Evolutionary conservation across 64 coral and sea anemone species (phyloP), one percentile per base, ranked within the genome.

Genomic region (Hydrozoanthus tunicans): DNA sequence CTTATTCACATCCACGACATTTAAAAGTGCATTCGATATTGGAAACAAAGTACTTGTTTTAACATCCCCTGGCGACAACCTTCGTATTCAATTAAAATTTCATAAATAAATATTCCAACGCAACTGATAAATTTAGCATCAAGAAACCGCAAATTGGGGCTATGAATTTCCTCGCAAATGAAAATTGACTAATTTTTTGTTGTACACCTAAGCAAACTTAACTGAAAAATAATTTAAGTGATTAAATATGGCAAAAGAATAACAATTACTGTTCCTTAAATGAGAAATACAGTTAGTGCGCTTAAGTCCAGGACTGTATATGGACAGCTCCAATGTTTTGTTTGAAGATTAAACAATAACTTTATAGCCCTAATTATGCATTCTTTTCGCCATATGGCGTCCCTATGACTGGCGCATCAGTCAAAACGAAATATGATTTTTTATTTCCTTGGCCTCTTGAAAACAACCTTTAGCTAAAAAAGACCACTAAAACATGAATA

Each of bases 341-440:
- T 81, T 81, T 81, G 17, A 65, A 82, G 80, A 82, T 5, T 82
- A 82, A 65, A 82, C 80, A 82, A 65, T 14, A 63, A 52, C 6
- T 82, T 82, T 82, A 64, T 63, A 64, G 61, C 27, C 80, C 32
- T 81, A 82, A 88, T 88, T 88, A 75, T 75, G 70, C 68, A 88
- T 88, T 75, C 56, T 74, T 88, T 27, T 75, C 84, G 43, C 84
- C 84, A 58, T 25, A 88, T n/a, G 84, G 84, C 84, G 84, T 88
- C 69, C 74, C 84, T 61, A 74, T 24, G 69, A 70, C 84, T 88
- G 57, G 68, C 56, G 51, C 43, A 10, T 74, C 74, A 88, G 32
- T 88, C 69, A 56, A 88, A 75, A 71, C 66, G 70, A 73, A 88
- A 72, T 59, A 56, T 12, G 12, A 75, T 6, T 59, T 24, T 59